phyloP scores from a whole-genome alignment of 2,797 vertebrate species.

The Neosilurus mollespiculum region DNA sequence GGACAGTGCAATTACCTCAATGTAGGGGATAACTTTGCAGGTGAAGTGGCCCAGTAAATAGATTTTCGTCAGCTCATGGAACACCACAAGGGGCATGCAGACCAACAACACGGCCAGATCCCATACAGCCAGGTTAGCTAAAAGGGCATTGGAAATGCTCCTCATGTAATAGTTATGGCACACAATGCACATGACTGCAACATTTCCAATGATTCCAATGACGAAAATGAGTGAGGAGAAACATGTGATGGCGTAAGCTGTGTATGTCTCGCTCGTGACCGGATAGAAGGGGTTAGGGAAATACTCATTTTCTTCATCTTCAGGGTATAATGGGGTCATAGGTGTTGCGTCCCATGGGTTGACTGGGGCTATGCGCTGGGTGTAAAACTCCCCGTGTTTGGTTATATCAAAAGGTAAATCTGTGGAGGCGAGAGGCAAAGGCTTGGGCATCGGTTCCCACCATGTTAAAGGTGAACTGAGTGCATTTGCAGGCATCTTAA shows the following conservation, averaged over 20 bases:
- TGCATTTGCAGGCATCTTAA: slow-evolving; percentile 43
- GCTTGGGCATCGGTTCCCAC: slow-evolving; percentile 73
- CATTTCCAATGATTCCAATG: slow-evolving; percentile 91
- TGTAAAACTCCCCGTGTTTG: slow-evolving; percentile 69
- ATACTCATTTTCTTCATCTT: slow-evolving; percentile 71
- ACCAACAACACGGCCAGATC: slow-evolving; percentile 94
- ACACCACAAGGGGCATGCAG: slow-evolving; percentile 93
- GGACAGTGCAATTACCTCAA: slow-evolving; percentile 81
- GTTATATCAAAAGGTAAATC: slow-evolving; percentile 75
- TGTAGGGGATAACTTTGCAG: slow-evolving; percentile 93
- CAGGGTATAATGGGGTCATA: slow-evolving; percentile 74
- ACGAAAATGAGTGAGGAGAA: slow-evolving; percentile 88
- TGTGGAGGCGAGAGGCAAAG: slow-evolving; percentile 74
- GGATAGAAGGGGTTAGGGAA: slow-evolving; percentile 96
- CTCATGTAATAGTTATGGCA: slow-evolving; percentile 99
- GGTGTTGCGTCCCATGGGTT: slow-evolving; percentile 78
- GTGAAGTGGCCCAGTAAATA: slow-evolving; percentile 96
- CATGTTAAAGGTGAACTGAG: slow-evolving; percentile 52
- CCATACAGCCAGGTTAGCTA: slow-evolving; percentile 96
- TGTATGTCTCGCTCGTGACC: slow-evolving; percentile 88
- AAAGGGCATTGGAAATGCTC: slow-evolving; percentile 96
- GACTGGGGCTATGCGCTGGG: slow-evolving; percentile 66
- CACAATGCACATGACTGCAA: slow-evolving; percentile 96
- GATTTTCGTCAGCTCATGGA: slow-evolving; percentile 94
- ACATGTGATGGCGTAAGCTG: slow-evolving; percentile 90